Base-by-base conservation (phyloP, 2,113 vertebrate genomes). In the Promerops cafer region DNA sequence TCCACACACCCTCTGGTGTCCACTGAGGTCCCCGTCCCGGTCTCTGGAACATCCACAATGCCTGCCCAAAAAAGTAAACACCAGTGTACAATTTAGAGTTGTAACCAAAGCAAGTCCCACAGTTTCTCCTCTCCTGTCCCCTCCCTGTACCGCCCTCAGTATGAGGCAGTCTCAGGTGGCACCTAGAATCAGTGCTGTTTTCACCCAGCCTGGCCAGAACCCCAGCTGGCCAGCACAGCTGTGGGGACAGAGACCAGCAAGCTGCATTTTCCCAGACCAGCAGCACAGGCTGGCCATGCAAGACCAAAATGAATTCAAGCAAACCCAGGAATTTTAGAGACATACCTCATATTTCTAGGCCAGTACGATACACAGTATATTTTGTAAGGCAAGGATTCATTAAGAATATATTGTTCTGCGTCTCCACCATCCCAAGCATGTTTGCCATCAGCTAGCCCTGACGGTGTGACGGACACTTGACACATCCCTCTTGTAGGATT, bases 1-100 rank as follows among this genome's bases (percentile, higher is more conserved):
- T 47, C 56, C 6, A 13, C 24, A 20, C 5, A 19, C 18, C 4
- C 10, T 7, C 31, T 47, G 53, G 19, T 14, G 1, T 2, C 39
- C 7, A 2, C 69, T 1, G 1, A 66, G 37, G 18, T 60, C 28
- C 15, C 42, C 0, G 0, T 24, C 59, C 27, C 30, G 1, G 7
- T 7, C 53, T 42, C 44, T 6, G 21, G 35, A 70, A 44, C 40
- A 47, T 7, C 68, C 75, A 53, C 49, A 33, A 33, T 2, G 1
- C 26, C 37, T 2, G 1, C 0, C 1, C 60, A 74, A 60, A 31
- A 49, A 74, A 65, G 13, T 7, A 44, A 80, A 37, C 3, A n/a
- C 16, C 63, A 52, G 35, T 14, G 22, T n/a, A 76, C 39, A 49
- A 10, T 28, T 90, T 19, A 12, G 24, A 69, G 37, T 6, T 61